A percentile compares a stretch with the other conserved stretches of the same genome.
phyloP scores from a whole-genome alignment of 2,113 vertebrate species.

The Gambusia affinis region DNA sequence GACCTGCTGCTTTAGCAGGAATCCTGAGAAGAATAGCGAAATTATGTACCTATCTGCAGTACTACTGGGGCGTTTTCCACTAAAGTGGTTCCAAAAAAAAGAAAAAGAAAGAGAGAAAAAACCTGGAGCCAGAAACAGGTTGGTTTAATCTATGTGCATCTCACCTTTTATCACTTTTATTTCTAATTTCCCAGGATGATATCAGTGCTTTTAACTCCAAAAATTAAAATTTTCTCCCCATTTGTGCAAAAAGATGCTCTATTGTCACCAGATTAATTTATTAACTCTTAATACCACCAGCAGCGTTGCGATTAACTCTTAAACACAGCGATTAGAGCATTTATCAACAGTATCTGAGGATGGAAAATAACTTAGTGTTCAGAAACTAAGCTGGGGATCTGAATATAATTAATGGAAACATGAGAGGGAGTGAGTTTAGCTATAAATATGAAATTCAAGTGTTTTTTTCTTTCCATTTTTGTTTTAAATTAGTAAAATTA shows the following conservation, averaged over 20 bases:
- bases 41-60: conserved; percentile 52
- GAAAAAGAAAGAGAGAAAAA: too few species aligned
- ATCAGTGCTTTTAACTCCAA: neutral
- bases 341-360: neutral
- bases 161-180: neutral
- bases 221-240: neutral
- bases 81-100: neutral
- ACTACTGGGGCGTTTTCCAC: neutral
- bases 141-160: neutral
- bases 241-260: neutral
- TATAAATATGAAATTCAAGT: neutral
- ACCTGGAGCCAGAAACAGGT: too few species aligned
- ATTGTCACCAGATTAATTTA: neutral
- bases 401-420: too few species aligned
- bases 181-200: neutral
- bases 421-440: neutral
- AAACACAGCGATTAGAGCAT: neutral
- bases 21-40: conserved; percentile 73
- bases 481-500: neutral
- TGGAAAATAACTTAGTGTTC: neutral
- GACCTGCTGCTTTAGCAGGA: conserved; percentile 64
- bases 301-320: neutral
- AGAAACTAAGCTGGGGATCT: neutral
- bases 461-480: neutral
- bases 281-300: neutral